Evolutionary conservation across 1,140 invertebrate genomes (phyloP), one percentile per base, ranked within the genome.

Genomic region (Metaphire vulgaris): DNA sequence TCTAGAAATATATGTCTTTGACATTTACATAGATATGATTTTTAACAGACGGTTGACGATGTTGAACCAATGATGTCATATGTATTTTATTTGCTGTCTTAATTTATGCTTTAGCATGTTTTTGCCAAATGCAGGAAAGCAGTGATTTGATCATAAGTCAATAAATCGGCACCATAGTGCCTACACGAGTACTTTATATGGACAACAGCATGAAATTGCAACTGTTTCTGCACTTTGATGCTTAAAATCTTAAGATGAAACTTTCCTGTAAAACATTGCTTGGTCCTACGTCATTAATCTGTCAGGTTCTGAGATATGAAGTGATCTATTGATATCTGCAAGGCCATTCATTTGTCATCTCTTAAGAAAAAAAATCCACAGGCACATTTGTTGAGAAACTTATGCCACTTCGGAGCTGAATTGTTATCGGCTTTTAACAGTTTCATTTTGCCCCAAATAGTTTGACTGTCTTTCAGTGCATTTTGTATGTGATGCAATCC

Each of bases 381-480:
- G 16, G 30, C 16, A 2, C 29, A 0, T 66, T 66, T 66, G 2
- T 66, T 66, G 2, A 2, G 29, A 21, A 21, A 66, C 2, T 2
- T 66, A 28, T 1, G 29, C 29, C 29, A n/a, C 65, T 66, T 26
- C n/a, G n/a, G 1, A 28, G 31, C n/a, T 12, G 26, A 30, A 21
- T 26, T 33, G 28, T 75, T 29, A 21, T 1, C 56, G 32, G 26
- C 26, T 75, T 72, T 33, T 33, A 33, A 75, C 72, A 74, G 16
- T 73, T 71, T 72, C 79, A 1, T 75, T 28, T 75, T n/a, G 0
- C 1, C 21, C 65, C 1, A 21, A 26, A 21, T 28, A 15, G 14
- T 21, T 74, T 12, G 28, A 14, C 21, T 29, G 64, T 69, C 1
- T 69, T 2, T 26, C 21, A 2, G 65, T 29, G 26, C 2, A 29